Evolutionary conservation across 1,140 invertebrate species (phyloP).

Genomic region (Ephestia elutella): DNA sequence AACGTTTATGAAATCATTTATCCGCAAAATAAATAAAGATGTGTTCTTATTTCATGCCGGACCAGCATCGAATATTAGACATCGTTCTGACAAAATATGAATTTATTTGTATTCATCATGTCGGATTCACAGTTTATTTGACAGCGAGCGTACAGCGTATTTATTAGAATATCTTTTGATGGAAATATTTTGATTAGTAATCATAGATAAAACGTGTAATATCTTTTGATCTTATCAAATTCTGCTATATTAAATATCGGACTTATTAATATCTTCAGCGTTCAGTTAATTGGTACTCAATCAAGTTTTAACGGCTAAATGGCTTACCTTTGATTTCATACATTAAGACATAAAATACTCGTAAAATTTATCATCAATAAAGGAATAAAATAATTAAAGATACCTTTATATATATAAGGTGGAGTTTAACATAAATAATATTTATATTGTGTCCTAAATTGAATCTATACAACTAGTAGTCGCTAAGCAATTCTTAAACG

Average conservation of each 20-base stretch:
- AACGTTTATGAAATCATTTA: constrained; percentile 1
- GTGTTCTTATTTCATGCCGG: not conserved
- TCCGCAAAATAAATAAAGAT: not conserved
- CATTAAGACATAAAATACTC: too few species aligned
- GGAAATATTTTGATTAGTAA: not conserved
- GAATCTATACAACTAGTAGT: too few species aligned
- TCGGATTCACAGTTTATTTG: not conserved
- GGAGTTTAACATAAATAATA: too few species aligned
- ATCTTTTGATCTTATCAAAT: not conserved
- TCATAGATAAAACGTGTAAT: not conserved
- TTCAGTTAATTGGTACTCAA: too few species aligned
- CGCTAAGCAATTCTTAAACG: too few species aligned
- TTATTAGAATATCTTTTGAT: not conserved
- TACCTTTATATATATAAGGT: too few species aligned
- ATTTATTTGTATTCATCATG: not conserved
- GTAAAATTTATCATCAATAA: too few species aligned
- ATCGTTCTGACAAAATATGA: not conserved
- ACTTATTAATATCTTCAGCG: too few species aligned
- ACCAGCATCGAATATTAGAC: not conserved
- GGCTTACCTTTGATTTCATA: too few species aligned
- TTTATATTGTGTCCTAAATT: too few species aligned
- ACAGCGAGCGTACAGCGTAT: not conserved
- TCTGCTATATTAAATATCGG: not conserved
- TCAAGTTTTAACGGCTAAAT: too few species aligned
- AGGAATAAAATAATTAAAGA: too few species aligned